Evolutionary conservation across 2,888 invertebrate genomes (phyloP), one percentile per base, ranked within the genome.

Genomic region (Ryuthela nishihirai): DNA sequence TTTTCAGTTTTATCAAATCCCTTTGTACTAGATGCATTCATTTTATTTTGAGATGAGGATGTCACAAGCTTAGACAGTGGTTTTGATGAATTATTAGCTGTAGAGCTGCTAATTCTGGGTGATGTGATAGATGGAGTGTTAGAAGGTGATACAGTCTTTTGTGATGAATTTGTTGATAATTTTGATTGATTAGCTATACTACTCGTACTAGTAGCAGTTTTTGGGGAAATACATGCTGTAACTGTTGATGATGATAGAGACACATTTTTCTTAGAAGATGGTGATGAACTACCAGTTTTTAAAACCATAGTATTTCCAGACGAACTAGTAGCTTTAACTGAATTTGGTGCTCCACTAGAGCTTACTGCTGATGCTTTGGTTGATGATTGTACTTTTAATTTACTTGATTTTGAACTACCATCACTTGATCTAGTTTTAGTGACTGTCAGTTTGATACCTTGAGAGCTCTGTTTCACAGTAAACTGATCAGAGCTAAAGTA

Each of bases 381-480:
- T 29, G 39, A 41, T 25, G 56, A 62, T 23, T 53, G 52, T n/a
- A n/a, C n/a, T 29, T 63, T 59, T 15, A 44, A 52, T 41, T 54
- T 59, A 29, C 54, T 50, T 17, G 59, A 50, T 38, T 63, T 63
- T 15, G 54, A 63, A 39, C 50, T 61, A 23, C 50, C 55, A 38
- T 64, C 65, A 48, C 63, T 62, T 29, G 60, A 46, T 44, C 67
- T 65, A 0, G 91, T 89, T 77, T 92, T 92, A 70, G 91, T 92
- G 23, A 92, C 90, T 2, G 90, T 93, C 49, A 93, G 82, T 74
- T 92, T 93, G 77, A 93, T 88, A 3, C 90, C 90, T 68, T 90
- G 90, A 15, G 84, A 84, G 71, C 89, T 88, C 17, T 87, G 86
- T 71, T 91, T 92, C 0, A 92, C 88, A 84, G 88, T 88, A 69